Evolutionary conservation across 2,797 vertebrate genomes (phyloP).

Genomic region (Anolis apletophallus): DNA sequence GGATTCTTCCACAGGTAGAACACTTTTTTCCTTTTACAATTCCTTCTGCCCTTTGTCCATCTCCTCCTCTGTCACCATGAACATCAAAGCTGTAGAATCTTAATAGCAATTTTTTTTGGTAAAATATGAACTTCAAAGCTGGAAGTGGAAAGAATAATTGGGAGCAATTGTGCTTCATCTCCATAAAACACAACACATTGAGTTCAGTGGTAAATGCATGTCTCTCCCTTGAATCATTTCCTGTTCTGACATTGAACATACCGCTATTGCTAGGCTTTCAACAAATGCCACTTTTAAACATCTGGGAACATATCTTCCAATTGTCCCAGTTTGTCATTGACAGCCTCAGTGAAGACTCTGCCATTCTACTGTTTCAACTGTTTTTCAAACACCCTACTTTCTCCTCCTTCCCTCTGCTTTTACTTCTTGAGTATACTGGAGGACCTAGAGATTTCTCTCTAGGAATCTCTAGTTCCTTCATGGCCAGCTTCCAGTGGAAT

Average conservation of each 20-base stretch:
- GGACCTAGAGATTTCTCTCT: no score
- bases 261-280: neutral
- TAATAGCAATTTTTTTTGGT: neutral
- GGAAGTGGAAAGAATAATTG: neutral
- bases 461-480: no score
- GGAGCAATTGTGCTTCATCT: neutral
- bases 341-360: no score
- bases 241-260: neutral
- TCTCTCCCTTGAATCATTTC: neutral
- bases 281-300: neutral
- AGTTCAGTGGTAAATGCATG: neutral
- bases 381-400: no score
- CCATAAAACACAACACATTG: neutral
- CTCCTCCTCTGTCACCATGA: neutral
- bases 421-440: no score
- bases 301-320: neutral
- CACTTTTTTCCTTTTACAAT: fast-evolving
- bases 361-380: no score
- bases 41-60: neutral
- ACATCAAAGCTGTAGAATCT: neutral
- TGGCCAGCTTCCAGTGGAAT: no score
- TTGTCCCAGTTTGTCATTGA: neutral
- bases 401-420: no score
- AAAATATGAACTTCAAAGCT: conserved; percentile 10
- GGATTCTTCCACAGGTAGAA: neutral